Conservation (phyloP, 2,888 invertebrate species). For the Thecophora atra region DNA sequence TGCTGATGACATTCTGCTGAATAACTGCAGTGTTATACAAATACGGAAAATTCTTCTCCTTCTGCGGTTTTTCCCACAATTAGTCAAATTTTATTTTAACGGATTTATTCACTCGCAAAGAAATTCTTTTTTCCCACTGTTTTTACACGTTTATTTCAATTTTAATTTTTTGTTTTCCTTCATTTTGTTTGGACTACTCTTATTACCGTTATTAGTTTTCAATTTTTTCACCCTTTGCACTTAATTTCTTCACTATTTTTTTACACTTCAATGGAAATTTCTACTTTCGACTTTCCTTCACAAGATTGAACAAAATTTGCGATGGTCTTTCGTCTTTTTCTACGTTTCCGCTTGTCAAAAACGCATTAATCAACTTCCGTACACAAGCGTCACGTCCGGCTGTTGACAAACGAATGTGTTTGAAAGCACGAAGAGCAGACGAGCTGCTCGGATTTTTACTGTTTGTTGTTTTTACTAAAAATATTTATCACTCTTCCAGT, state of each 20-base stretch:
- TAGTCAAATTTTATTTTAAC: background rate
- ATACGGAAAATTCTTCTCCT: background rate
- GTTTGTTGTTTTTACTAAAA: constrained; percentile 16
- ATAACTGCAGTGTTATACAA: background rate
- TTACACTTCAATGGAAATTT: background rate
- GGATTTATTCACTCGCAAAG: background rate
- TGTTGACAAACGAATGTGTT: constrained; percentile 51
- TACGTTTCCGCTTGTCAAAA: constrained; percentile 12
- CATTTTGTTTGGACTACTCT: no score
- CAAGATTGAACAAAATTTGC: background rate
- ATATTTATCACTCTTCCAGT: constrained; percentile 11
- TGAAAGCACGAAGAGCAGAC: constrained; percentile 45
- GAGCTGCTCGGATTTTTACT: no score
- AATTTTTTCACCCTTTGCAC: constrained; percentile 5
- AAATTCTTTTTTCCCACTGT: background rate
- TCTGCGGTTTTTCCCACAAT: background rate
- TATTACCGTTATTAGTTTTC: background rate
- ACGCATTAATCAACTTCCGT: constrained; percentile 16
- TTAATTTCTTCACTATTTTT: constrained; percentile 6
- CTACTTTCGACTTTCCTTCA: background rate
- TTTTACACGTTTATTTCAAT: background rate
- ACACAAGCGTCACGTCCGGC: constrained; percentile 48
- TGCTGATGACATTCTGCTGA: background rate
- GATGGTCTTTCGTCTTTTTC: background rate
- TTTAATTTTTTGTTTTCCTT: background rate